phyloP scores from a whole-genome alignment of 2,888 invertebrate species.

The Rotaria sp. region DNA sequence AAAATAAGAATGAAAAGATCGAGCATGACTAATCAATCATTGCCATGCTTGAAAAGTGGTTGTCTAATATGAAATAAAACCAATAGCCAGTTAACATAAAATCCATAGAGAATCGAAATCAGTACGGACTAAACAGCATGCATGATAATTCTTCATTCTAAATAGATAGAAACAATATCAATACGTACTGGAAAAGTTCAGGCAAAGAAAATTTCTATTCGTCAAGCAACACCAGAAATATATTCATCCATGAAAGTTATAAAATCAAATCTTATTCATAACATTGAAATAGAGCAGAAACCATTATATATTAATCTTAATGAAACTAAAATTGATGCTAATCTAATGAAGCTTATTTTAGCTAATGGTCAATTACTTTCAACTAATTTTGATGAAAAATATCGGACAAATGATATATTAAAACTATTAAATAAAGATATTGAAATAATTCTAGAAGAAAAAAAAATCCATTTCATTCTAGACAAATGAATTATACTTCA shows the following conservation, averaged over 20 bases:
- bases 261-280: neutral
- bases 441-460: neutral
- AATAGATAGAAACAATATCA: neutral
- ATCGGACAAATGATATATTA: neutral
- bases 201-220: neutral
- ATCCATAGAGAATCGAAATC: neutral
- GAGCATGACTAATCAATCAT: neutral
- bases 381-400: constrained; percentile 17
- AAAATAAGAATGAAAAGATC: neutral
- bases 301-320: neutral
- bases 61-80: neutral
- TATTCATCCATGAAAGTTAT: neutral
- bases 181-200: neutral
- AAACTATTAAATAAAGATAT: constrained; percentile 3
- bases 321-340: neutral
- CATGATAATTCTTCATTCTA: neutral
- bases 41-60: neutral
- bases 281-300: neutral
- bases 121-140: too few species aligned
- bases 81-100: neutral
- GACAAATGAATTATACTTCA: neutral
- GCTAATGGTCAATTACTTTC: neutral
- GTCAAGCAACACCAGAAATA: neutral
- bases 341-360: neutral
- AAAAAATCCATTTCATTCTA: neutral